phyloP scores from a whole-genome alignment of 2,113 vertebrate species.

The Lepisosteus osseus region DNA sequence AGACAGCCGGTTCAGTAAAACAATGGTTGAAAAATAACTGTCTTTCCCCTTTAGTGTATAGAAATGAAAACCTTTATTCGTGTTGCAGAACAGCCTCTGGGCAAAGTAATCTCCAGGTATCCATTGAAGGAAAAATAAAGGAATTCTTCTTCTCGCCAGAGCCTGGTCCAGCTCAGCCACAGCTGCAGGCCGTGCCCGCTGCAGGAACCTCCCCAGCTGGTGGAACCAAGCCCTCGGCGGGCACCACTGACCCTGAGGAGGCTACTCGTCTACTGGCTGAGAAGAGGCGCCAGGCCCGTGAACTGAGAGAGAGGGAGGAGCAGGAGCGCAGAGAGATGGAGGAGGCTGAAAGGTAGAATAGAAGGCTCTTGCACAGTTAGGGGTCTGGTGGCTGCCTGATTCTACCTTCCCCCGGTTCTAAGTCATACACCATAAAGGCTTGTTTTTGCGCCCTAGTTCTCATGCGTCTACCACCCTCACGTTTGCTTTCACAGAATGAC shows the following conservation, averaged over 20 bases:
- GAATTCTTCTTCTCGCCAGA: conserved; percentile 23
- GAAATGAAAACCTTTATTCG: too few species aligned
- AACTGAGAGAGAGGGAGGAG: conserved; percentile 87
- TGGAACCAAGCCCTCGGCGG: conserved; percentile 70
- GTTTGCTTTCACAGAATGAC: too few species aligned
- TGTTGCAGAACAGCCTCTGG: neutral
- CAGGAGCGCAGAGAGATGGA: conserved; percentile 75
- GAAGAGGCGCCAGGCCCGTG: conserved; percentile 86
- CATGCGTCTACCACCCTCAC: too few species aligned
- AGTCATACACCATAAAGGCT: too few species aligned
- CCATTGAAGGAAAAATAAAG: neutral
- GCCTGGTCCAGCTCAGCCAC: conserved; percentile 25
- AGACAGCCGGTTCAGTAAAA: too few species aligned
- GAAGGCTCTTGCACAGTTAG: neutral
- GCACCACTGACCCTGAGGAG: conserved; percentile 89
- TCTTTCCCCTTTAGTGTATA: too few species aligned
- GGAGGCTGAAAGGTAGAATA: conserved; percentile 77
- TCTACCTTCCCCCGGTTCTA: too few species aligned
- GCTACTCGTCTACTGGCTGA: conserved; percentile 85
- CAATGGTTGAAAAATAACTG: too few species aligned
- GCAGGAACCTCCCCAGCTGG: conserved; percentile 41
- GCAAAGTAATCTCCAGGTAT: neutral
- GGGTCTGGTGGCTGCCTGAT: too few species aligned
- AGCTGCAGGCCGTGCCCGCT: neutral
- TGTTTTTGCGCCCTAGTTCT: too few species aligned